Evolutionary conservation across 2,797 vertebrate genomes (phyloP).

Genomic region (Pipistrellus pipistrellus): DNA sequence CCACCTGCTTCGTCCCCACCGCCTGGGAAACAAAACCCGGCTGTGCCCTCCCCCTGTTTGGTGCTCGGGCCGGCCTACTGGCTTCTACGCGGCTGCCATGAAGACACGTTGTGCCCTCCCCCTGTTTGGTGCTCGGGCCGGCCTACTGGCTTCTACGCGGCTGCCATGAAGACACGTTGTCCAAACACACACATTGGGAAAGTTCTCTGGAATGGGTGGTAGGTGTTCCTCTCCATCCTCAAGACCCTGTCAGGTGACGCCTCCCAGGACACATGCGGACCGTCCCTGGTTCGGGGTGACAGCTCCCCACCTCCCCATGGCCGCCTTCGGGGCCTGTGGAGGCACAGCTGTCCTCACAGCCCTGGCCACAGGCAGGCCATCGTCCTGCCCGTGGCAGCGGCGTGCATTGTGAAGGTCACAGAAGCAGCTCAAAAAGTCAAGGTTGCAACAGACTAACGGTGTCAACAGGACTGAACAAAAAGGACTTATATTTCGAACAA

Average conservation of each 20-base stretch:
- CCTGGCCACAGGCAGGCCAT: neutral
- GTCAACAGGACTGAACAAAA: neutral
- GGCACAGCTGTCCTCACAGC: neutral
- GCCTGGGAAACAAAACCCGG: neutral
- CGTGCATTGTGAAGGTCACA: neutral
- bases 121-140: accelerated
- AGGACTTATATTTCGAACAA: neutral
- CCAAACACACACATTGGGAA: neutral
- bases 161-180: neutral
- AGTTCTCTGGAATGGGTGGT: neutral
- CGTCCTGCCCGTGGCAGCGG: neutral
- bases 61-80: too few relatives aligned
- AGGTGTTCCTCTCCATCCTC: neutral
- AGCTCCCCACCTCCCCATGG: neutral
- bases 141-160: too few relatives aligned
- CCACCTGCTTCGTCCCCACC: accelerated
- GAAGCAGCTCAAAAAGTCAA: neutral
- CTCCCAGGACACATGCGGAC: accelerated
- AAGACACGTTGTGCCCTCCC: too few relatives aligned
- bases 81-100: neutral
- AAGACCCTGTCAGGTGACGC: accelerated
- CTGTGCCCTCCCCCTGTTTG: accelerated
- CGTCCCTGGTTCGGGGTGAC: neutral
- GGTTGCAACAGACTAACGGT: neutral
- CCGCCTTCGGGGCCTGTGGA: neutral